Conservation (phyloP, 2,888 invertebrate species). For the Flexamia atlantica region DNA sequence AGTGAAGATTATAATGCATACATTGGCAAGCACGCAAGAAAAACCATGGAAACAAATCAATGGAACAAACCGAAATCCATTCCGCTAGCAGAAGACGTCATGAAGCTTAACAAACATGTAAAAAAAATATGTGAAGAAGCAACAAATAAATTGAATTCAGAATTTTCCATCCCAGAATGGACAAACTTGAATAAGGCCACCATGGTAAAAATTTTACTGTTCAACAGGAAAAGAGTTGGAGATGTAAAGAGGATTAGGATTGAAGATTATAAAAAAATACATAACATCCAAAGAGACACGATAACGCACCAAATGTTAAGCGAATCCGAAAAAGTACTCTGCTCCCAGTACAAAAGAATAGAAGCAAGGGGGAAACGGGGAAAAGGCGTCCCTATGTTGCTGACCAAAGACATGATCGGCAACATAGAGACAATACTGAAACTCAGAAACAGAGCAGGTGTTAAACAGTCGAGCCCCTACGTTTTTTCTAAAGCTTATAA, state of each 20-base stretch:
- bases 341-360: neutral
- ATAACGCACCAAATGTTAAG: neutral
- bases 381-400: neutral
- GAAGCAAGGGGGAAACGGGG: neutral
- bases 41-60: neutral
- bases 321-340: neutral
- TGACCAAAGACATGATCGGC: neutral
- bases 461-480: neutral
- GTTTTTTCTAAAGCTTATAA: neutral
- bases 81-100: neutral
- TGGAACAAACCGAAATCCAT: conserved; percentile 3
- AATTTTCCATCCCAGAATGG: neutral
- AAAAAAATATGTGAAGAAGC: neutral
- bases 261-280: neutral
- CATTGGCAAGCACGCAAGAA: neutral
- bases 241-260: neutral
- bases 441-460: neutral
- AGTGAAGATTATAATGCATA: neutral
- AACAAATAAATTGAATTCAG: neutral
- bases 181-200: neutral
- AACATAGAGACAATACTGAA: neutral
- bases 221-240: conserved; percentile 18
- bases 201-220: neutral
- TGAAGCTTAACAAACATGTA: neutral
- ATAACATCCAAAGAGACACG: neutral